These are phyloP conservation scores for Oreochromis mossambicus DNA, from an alignment of 2,797 vertebrate species.

Conservation along the genomic window DNA sequence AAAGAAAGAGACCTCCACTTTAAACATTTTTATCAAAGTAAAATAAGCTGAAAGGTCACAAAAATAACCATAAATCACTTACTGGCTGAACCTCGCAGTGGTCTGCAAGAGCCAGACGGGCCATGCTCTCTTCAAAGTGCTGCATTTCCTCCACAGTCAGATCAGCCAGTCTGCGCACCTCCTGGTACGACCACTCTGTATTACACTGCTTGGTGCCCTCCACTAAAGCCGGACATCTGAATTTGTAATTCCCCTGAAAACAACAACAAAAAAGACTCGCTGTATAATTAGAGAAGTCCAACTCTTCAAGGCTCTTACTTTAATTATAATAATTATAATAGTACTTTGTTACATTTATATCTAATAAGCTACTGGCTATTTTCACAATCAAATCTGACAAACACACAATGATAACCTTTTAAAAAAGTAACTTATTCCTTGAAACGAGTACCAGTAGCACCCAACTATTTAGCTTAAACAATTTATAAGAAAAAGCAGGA, in stretches of 20 bases:
- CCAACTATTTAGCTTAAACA: neutral
- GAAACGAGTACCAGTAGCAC: rapidly evolving
- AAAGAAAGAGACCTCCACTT: neutral
- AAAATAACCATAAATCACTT: neutral
- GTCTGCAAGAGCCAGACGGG: constrained; percentile 39
- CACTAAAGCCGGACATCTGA: constrained; percentile 35
- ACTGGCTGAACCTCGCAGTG: constrained; percentile 3
- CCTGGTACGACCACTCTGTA: constrained; percentile 58
- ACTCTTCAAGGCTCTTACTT: rapidly evolving
- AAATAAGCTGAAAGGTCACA: neutral
- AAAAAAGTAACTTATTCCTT: rapidly evolving
- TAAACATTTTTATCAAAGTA: rapidly evolving
- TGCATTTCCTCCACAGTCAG: constrained; percentile 62
- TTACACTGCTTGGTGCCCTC: neutral
- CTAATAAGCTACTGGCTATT: rapidly evolving
- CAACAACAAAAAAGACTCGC: neutral
- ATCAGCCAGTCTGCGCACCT: constrained; percentile 67
- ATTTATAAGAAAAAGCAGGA: neutral
- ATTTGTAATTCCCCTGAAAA: constrained; percentile 41
- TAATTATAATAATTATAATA: neutral
- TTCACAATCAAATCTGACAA: rapidly evolving
- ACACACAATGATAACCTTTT: neutral
- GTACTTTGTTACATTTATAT: neutral
- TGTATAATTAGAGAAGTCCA: neutral
- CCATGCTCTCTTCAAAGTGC: constrained; percentile 64